These are phyloP conservation scores for Leucosticte australis DNA, from an alignment of 2,113 vertebrate genomes.

Conservation along the genomic window DNA sequence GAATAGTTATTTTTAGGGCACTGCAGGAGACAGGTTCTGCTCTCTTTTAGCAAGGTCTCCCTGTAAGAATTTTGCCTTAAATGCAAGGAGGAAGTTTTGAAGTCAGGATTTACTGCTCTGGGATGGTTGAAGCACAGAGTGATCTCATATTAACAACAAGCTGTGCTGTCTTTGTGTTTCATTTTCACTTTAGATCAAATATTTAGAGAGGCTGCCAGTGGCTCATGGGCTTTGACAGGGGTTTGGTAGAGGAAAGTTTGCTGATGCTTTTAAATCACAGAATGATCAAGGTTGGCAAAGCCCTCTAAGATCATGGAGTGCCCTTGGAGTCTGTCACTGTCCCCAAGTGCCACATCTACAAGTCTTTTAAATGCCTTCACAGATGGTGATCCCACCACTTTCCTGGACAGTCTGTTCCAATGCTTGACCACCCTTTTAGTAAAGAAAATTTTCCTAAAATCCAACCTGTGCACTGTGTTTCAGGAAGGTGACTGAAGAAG, in stretches of 20 bases:
- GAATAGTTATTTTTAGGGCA: not conserved
- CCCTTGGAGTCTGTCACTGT: not conserved
- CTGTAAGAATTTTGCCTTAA: not conserved
- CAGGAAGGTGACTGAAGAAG: not conserved
- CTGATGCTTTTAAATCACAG: not conserved
- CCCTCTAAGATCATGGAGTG: not conserved
- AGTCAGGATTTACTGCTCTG: not conserved
- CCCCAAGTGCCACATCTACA: not conserved
- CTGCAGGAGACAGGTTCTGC: not conserved
- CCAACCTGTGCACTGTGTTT: not conserved
- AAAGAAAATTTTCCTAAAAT: not conserved
- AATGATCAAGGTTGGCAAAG: not conserved
- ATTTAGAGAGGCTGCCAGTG: not conserved
- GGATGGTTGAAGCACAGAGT: not conserved
- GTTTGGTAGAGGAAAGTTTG: not conserved
- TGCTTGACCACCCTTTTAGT: not conserved
- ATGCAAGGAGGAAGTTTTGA: not conserved
- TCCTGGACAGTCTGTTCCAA: not conserved
- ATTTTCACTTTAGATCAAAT: not conserved
- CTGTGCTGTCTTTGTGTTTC: not conserved
- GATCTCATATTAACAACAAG: not conserved
- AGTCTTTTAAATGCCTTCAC: not conserved
- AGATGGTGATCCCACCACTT: not conserved
- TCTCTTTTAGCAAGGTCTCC: not conserved
- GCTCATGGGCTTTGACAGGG: not conserved